Percentiles rank a stretch among this genome's conserved stretches.
Conservation (phyloP, 2,888 invertebrate genomes). For the Hemicrepidius hirtus region DNA sequence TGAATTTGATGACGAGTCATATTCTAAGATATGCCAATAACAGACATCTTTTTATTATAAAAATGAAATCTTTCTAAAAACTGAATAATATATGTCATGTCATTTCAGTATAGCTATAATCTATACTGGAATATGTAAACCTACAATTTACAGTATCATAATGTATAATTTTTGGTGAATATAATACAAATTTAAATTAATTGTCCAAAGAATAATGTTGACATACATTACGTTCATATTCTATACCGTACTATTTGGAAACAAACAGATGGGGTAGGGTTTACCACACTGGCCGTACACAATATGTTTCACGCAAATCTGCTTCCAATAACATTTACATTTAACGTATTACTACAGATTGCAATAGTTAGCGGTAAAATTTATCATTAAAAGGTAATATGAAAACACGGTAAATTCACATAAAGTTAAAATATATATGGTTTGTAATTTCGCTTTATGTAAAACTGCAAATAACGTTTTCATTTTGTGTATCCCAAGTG, state of each 20-base stretch:
- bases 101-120: constrained; percentile 6
- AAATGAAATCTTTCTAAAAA: constrained; percentile 10
- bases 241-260: constrained; percentile 34
- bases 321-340: constrained; percentile 41
- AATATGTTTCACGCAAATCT: constrained; percentile 43
- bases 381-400: neutral
- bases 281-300: constrained; percentile 38
- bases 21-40: constrained; percentile 6
- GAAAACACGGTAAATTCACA: neutral
- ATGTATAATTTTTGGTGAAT: constrained; percentile 29
- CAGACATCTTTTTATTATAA: neutral
- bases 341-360: constrained; percentile 33
- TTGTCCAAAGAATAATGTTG: constrained; percentile 39
- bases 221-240: constrained; percentile 41
- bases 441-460: neutral
- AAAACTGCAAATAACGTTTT: neutral
- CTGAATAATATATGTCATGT: neutral
- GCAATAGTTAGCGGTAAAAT: constrained; percentile 10
- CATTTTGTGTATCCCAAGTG: neutral
- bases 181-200: constrained; percentile 39
- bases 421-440: neutral
- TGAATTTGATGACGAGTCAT: neutral
- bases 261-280: constrained; percentile 39
- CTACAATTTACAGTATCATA: constrained; percentile 18
- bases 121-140: constrained; percentile 10